Evolutionary conservation across 1,140 invertebrate genomes (phyloP), one percentile per base, ranked within the genome.

Genomic region (Bombus turneri): DNA sequence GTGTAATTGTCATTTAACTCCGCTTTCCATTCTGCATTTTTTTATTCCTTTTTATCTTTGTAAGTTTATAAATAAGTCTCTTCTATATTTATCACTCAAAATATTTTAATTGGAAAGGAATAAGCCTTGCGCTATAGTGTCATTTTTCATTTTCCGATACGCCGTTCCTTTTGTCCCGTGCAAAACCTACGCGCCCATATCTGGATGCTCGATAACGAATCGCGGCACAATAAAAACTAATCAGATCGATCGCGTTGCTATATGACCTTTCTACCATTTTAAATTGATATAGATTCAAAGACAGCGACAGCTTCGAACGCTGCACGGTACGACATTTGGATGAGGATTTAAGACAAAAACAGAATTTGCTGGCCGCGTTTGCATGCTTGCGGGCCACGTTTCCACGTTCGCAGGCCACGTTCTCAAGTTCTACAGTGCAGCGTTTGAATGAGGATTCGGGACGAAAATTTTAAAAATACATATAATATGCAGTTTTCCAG

Each of bases 191-290:
- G 34, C n/a, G 37, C 57, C 64, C 62, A 69, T 77, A 77, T 37
- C 64, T 41, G 53, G 41, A 43, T 18, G 12, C 4, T 3, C 15
- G 47, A 83, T 83, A 79, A 41, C 47, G 53, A 43, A 71, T 79
- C 66, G 43, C 6, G 62, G 12, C 47, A 69, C 83, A 59, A 71
- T 79, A 47, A 62, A 72, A 80, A 80, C 79, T 72, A 80, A 84
- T 84, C 76, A 62, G 57, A 79, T 78, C 13, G 43, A 69, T 79
- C 37, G 4, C 47, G 47, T 10, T 28, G n/a, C 31, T 8, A 15
- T 31, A 39, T 43, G 18, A 82, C 39, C 39, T 57, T 53, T 76
- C 39, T 28, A 28, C 10, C n/a, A 8, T 41, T 22, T 4, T 37
- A 18, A 64, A 66, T 66, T 34, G 66, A 34, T 62, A 71, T 37